Evolutionary conservation across 2,113 vertebrate genomes (phyloP).

Genomic region (Asarcornis scutulata): DNA sequence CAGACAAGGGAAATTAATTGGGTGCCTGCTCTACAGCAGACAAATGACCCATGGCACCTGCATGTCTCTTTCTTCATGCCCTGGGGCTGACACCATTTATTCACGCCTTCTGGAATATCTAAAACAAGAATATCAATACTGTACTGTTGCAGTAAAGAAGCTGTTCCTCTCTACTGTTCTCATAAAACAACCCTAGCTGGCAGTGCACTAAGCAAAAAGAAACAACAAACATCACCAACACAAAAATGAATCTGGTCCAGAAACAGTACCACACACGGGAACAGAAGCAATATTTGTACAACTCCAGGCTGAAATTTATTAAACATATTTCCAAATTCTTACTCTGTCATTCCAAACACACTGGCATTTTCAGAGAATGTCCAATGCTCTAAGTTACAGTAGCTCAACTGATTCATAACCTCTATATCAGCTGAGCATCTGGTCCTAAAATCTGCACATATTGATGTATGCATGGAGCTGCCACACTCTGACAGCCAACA

Average conservation of each 20-base stretch:
- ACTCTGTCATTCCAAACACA: background rate
- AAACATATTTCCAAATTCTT: background rate
- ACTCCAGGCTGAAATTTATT: background rate
- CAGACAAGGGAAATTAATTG: background rate
- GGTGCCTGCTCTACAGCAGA: background rate
- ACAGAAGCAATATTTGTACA: background rate
- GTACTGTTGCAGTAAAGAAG: background rate
- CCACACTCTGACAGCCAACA: background rate
- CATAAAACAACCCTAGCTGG: accelerated
- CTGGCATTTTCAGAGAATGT: background rate
- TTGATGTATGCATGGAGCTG: background rate
- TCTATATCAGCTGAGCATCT: background rate
- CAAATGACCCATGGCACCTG: background rate
- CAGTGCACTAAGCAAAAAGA: background rate
- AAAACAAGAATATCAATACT: background rate
- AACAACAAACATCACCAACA: background rate
- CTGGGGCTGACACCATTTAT: background rate
- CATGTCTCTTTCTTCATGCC: background rate
- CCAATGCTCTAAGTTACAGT: background rate
- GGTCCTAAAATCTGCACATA: background rate
- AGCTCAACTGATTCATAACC: background rate
- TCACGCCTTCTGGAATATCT: background rate
- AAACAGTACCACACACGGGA: background rate
- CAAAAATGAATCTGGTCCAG: background rate
- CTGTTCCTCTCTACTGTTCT: background rate